Percentiles rank a stretch among this genome's conserved stretches.
These are phyloP conservation scores for Haplochromis burtoni DNA, from an alignment of 2,113 vertebrate genomes.

Conservation along the genomic window DNA sequence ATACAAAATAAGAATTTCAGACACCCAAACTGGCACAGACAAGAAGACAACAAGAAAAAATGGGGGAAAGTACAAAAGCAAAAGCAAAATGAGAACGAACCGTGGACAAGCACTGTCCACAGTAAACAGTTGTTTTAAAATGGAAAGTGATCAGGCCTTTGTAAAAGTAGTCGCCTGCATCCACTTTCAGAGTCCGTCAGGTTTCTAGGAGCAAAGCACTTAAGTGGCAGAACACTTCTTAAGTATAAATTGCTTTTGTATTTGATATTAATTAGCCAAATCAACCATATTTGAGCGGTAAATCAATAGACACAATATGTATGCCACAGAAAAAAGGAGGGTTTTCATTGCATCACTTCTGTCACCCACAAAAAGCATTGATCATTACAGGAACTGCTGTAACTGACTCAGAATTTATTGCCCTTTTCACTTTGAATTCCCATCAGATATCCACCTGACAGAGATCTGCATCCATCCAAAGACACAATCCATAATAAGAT, in stretches of 20 bases:
- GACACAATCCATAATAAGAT: conserved; percentile 9
- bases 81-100: background rate
- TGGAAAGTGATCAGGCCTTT: background rate
- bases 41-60: background rate
- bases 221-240: background rate
- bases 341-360: background rate
- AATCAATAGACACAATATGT: background rate
- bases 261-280: background rate
- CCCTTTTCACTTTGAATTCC: conserved; percentile 8
- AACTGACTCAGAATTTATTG: background rate
- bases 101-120: background rate
- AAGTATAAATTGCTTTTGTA: background rate
- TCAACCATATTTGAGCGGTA: background rate
- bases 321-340: background rate
- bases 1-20: background rate
- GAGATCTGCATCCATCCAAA: conserved; percentile 33
- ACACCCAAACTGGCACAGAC: background rate
- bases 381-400: background rate
- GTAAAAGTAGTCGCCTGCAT: background rate
- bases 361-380: background rate
- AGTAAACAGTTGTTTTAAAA: background rate
- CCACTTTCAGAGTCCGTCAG: background rate
- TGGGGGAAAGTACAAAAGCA: background rate
- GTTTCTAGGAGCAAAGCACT: background rate
- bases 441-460: conserved; percentile 19